These are phyloP conservation scores for Trachelus iudaicus DNA, from an alignment of 2,888 invertebrate genomes.

Conservation along the genomic window DNA sequence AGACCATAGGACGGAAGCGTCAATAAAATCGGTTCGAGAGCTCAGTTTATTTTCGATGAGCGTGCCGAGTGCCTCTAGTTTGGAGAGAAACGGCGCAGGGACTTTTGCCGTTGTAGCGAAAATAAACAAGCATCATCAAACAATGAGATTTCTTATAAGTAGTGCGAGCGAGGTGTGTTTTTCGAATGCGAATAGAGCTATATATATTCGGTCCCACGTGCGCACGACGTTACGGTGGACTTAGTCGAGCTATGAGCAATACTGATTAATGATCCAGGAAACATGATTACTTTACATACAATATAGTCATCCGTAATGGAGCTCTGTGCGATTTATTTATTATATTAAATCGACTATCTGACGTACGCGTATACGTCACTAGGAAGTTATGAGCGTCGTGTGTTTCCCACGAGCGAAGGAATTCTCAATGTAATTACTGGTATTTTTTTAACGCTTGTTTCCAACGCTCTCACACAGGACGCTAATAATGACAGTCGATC, in stretches of 20 bases:
- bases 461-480: neutral
- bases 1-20: neutral
- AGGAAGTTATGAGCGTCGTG: neutral
- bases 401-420: neutral
- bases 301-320: neutral
- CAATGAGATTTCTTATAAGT: neutral
- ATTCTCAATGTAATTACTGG: neutral
- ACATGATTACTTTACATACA: neutral
- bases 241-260: neutral
- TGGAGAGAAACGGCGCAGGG: neutral
- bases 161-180: neutral
- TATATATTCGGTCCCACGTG: neutral
- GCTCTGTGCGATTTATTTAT: neutral
- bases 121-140: neutral
- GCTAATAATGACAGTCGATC: neutral
- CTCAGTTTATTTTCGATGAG: neutral
- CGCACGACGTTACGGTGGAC: neutral
- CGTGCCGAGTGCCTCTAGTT: neutral
- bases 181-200: neutral
- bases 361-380: neutral
- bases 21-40: neutral
- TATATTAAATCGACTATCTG: neutral
- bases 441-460: neutral
- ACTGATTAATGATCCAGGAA: neutral
- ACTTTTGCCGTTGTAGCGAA: neutral